Evolutionary conservation across 2,888 invertebrate species (phyloP).

Genomic region (Ectobius pallidus): DNA sequence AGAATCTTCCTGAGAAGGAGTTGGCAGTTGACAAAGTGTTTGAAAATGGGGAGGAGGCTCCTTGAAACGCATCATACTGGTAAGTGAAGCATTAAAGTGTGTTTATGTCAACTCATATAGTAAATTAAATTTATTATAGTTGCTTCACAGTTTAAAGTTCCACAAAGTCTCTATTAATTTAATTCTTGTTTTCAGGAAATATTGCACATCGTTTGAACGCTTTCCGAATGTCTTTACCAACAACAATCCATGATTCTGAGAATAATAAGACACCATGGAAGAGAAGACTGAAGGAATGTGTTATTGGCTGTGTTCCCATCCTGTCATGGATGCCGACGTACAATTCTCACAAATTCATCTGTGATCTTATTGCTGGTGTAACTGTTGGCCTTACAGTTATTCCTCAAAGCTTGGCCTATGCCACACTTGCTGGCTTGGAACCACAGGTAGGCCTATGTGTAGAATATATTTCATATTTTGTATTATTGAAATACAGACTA

Average conservation of each 20-base stretch:
- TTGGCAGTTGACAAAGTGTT: too few relatives aligned
- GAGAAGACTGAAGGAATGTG: neutral
- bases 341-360: conserved; percentile 61
- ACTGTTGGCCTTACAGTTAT: conserved; percentile 79
- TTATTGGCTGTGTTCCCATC: conserved; percentile 53
- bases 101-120: too few relatives aligned
- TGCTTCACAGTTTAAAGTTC: too few relatives aligned
- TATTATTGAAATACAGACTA: too few relatives aligned
- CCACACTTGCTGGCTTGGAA: conserved; percentile 73
- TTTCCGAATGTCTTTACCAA: conserved; percentile 17
- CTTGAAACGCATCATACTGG: too few relatives aligned
- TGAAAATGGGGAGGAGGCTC: too few relatives aligned
- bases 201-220: neutral
- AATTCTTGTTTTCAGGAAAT: conserved; percentile 9
- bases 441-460: conserved; percentile 75
- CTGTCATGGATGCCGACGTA: conserved; percentile 65
- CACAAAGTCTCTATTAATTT: too few relatives aligned
- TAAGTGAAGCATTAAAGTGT: too few relatives aligned
- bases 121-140: too few relatives aligned
- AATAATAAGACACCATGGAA: neutral
- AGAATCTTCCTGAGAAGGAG: too few relatives aligned
- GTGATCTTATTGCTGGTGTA: conserved; percentile 77
- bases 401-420: conserved; percentile 80
- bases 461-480: too few relatives aligned
- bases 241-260: neutral